A percentile compares a stretch with the other conserved stretches of the same genome.
phyloP scores from a whole-genome alignment of 2,888 invertebrate species.

The Lamproptera curius region DNA sequence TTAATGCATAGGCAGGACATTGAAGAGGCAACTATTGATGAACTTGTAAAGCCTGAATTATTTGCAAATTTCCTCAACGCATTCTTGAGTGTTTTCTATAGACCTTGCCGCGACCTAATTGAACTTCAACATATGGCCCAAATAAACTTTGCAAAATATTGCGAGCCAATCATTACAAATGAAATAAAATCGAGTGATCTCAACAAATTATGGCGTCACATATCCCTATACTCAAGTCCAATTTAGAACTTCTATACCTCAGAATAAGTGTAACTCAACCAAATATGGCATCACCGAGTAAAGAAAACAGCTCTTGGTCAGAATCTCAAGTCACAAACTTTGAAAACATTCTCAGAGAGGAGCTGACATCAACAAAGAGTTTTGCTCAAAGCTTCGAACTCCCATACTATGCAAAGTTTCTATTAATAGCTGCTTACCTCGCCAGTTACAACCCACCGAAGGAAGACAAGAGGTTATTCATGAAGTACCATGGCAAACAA shows the following conservation, averaged over 20 bases:
- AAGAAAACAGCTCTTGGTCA: slow-evolving; percentile 47
- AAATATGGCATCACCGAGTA: slow-evolving; percentile 44
- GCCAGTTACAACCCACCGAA: slow-evolving; percentile 95
- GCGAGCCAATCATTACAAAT: slow-evolving; percentile 85
- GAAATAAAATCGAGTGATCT: slow-evolving; percentile 81
- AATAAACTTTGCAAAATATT: slow-evolving; percentile 85
- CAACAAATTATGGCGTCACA: slow-evolving; percentile 87
- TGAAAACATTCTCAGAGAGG: slow-evolving; percentile 61
- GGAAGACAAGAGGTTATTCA: slow-evolving; percentile 91
- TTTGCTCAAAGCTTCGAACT: slow-evolving; percentile 85
- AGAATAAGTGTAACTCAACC: slow-evolving; percentile 69
- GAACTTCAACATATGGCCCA: slow-evolving; percentile 91
- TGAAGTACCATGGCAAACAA: slow-evolving; percentile 87
- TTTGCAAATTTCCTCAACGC: slow-evolving; percentile 89
- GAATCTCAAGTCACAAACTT: slow-evolving; percentile 38
- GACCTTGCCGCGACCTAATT: slow-evolving; percentile 90
- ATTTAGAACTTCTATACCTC: slow-evolving; percentile 87
- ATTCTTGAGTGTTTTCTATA: slow-evolving; percentile 90
- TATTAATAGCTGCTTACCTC: slow-evolving; percentile 93
- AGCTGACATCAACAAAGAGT: slow-evolving; percentile 68
- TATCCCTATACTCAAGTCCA: slow-evolving; percentile 85
- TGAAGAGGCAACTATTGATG: slow-evolving; percentile 41
- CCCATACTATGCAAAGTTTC: slow-evolving; percentile 93
- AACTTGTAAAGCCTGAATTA: slow-evolving; percentile 73
- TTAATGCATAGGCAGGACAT: slow-evolving; percentile 45